Conservation (phyloP, 2,888 invertebrate species). For the Lasius platythorax region DNA sequence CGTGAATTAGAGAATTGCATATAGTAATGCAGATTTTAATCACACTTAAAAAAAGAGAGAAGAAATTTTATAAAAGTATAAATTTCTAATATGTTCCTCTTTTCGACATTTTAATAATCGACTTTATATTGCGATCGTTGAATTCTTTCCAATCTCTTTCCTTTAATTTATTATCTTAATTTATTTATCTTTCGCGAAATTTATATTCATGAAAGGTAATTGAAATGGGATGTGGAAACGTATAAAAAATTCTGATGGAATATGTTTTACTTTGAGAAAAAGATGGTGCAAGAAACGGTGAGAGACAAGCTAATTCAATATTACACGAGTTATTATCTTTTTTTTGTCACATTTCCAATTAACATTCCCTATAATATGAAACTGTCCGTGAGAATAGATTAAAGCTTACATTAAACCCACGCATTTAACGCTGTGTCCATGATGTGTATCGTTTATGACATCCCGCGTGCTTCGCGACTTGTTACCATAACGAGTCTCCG, state of each 20-base stretch:
- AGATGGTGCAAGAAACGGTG: background rate
- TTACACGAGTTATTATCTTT: background rate
- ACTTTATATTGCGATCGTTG: background rate
- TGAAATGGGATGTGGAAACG: background rate
- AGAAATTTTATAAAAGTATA: background rate
- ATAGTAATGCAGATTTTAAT: background rate
- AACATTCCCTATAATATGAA: background rate
- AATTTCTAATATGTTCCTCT: background rate
- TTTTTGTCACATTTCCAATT: slow-evolving; percentile 20
- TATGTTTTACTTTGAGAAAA: background rate
- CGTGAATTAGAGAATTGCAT: background rate
- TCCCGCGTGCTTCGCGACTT: slow-evolving; percentile 20
- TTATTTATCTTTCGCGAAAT: background rate
- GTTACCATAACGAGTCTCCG: slow-evolving; percentile 37
- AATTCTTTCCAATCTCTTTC: background rate
- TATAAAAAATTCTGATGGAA: background rate
- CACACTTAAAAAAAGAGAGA: background rate
- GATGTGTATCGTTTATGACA: slow-evolving; percentile 6
- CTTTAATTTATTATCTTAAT: background rate
- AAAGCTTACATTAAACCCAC: slow-evolving; percentile 19
- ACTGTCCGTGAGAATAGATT: slow-evolving; percentile 28
- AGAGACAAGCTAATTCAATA: background rate
- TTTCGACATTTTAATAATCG: background rate
- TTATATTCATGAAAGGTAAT: background rate
- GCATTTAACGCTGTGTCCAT: slow-evolving; percentile 12